phyloP scores from a whole-genome alignment of 30 jellyfish, hydroid and myxozoan genomes.

The Sanderia malayensis region DNA sequence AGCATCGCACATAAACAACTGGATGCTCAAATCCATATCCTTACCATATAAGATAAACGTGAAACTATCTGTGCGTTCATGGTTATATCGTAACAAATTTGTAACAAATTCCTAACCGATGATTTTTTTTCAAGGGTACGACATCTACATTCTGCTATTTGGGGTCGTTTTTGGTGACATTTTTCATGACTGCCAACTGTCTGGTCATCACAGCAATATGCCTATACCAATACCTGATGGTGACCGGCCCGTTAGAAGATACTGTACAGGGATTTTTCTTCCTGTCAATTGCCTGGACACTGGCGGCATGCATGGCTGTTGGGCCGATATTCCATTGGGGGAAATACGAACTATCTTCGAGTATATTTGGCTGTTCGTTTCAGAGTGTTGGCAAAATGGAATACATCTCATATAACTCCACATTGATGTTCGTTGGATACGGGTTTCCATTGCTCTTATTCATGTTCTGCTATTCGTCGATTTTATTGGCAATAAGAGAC shows the following conservation, averaged over 20 bases:
- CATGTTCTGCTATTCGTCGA: constrained; percentile 23
- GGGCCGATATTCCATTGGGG: constrained; percentile 66
- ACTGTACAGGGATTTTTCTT: constrained; percentile 28
- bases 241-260: constrained; percentile 51
- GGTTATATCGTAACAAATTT: no score
- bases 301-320: constrained; percentile 35
- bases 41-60: no score
- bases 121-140: constrained; percentile 33
- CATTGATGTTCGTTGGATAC: constrained; percentile 22
- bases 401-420: constrained; percentile 35
- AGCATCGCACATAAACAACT: no score
- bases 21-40: no score
- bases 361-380: constrained; percentile 51
- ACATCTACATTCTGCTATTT: constrained; percentile 56
- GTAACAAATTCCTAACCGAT: no score
- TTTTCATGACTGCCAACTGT: constrained; percentile 30
- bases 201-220: constrained; percentile 30
- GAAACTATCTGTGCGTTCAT: no score
- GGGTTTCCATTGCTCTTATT: constrained; percentile 32
- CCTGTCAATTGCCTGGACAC: constrained; percentile 36
- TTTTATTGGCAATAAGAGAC: constrained; percentile 25
- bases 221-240: constrained; percentile 64
- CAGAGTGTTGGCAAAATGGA: constrained; percentile 14
- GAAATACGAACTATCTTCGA: constrained; percentile 54
- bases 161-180: constrained; percentile 32